These are phyloP conservation scores for Macaria liturata DNA, from an alignment of 2,888 invertebrate species.

Conservation along the genomic window DNA sequence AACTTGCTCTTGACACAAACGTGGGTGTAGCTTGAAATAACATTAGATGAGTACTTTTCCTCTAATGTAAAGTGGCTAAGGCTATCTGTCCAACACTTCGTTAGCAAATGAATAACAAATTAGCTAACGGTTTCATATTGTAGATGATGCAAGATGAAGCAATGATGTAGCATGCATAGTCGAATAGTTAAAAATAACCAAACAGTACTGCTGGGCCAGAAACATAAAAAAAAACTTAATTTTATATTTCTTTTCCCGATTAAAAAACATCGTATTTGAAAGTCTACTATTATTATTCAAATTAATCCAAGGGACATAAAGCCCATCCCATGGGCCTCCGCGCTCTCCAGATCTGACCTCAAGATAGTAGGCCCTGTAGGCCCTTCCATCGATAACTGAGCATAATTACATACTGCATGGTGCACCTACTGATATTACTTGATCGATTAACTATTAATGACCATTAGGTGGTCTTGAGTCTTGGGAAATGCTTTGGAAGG, in stretches of 20 bases:
- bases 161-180: no score
- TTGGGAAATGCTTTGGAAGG: background rate
- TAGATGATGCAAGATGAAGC: no score
- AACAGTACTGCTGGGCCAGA: no score
- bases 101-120: slow-evolving; percentile 21
- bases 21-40: slow-evolving; percentile 3
- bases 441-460: slow-evolving; percentile 9
- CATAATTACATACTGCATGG: slow-evolving; percentile 14
- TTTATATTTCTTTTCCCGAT: no score
- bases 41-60: slow-evolving; percentile 4
- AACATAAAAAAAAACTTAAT: no score
- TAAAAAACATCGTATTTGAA: no score
- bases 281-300: no score
- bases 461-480: background rate
- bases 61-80: slow-evolving; percentile 2
- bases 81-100: slow-evolving; percentile 7
- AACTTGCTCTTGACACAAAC: slow-evolving; percentile 8
- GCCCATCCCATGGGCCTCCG: slow-evolving; percentile 12
- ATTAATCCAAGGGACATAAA: background rate
- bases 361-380: slow-evolving; percentile 14
- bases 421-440: no score
- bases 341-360: slow-evolving; percentile 24
- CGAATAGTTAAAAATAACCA: no score
- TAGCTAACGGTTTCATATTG: background rate
- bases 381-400: slow-evolving; percentile 16